Evolutionary conservation across 2,888 invertebrate species (phyloP).

Genomic region (Sinhomidia bicolor): DNA sequence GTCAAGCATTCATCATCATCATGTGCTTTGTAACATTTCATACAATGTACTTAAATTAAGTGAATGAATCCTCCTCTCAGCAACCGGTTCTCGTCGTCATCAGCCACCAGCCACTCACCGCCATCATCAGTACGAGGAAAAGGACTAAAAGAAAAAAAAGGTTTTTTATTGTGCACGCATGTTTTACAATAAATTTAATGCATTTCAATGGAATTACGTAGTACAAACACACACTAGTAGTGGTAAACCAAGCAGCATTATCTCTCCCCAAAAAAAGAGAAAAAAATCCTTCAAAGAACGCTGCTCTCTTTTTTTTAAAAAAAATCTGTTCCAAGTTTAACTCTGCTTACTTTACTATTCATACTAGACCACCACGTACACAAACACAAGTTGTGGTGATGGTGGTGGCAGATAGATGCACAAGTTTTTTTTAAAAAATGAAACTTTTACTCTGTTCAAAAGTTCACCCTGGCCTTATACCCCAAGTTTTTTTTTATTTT

Average conservation of each 20-base stretch:
- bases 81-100: conserved; percentile 19
- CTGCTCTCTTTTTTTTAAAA: conserved; percentile 22
- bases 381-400: neutral
- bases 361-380: neutral
- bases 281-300: conserved; percentile 30
- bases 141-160: neutral
- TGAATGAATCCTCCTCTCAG: conserved; percentile 50
- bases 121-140: neutral
- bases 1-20: conserved; percentile 11
- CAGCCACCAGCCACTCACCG: neutral
- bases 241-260: neutral
- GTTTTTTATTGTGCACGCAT: conserved; percentile 9
- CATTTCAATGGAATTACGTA: neutral
- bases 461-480: conserved; percentile 33
- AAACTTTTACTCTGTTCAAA: neutral
- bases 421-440: neutral
- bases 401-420: neutral
- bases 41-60: conserved; percentile 60
- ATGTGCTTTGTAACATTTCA: neutral
- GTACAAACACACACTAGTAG: neutral
- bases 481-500: neutral
- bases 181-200: conserved; percentile 38
- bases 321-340: neutral
- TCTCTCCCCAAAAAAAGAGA: neutral
- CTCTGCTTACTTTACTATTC: conserved; percentile 1